Evolutionary conservation across 2,888 invertebrate genomes (phyloP).

Genomic region (Dryadula phaetusa): DNA sequence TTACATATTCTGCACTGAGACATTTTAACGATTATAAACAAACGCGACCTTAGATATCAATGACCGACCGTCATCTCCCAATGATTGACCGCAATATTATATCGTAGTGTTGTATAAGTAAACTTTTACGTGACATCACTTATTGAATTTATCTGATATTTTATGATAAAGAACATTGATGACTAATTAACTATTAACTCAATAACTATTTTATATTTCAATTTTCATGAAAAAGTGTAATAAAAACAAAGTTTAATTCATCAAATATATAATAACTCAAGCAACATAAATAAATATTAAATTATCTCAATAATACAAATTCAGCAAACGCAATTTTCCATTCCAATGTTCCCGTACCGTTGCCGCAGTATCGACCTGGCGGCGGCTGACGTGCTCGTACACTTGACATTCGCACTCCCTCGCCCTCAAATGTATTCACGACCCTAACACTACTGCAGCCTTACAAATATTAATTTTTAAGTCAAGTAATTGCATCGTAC

Average conservation of each 20-base stretch:
- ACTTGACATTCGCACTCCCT: slow-evolving; percentile 71
- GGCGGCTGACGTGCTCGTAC: slow-evolving; percentile 57
- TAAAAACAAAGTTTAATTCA: too few species aligned
- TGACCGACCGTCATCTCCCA: slow-evolving; percentile 31
- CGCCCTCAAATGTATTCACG: slow-evolving; percentile 55
- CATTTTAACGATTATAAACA: slow-evolving; percentile 32
- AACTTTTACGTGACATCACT: slow-evolving; percentile 26
- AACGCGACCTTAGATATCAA: slow-evolving; percentile 40
- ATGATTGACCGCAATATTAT: slow-evolving; percentile 33
- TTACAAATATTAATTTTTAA: slow-evolving; percentile 27
- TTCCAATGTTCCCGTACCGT: slow-evolving; percentile 15
- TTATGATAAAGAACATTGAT: background rate
- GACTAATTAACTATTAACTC: background rate
- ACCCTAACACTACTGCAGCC: slow-evolving; percentile 46
- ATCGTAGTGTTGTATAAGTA: slow-evolving; percentile 17
- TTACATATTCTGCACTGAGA: slow-evolving; percentile 31
- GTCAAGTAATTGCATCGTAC: slow-evolving; percentile 11
- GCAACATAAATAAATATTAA: background rate
- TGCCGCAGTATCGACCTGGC: slow-evolving; percentile 48
- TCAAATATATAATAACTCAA: background rate
- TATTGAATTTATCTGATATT: background rate
- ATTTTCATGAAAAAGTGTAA: too few species aligned
- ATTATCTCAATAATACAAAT: background rate
- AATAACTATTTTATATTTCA: background rate
- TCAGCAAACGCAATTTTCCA: background rate